phyloP scores from a whole-genome alignment of 2,888 invertebrate genomes.

The Mylabris sibirica region DNA sequence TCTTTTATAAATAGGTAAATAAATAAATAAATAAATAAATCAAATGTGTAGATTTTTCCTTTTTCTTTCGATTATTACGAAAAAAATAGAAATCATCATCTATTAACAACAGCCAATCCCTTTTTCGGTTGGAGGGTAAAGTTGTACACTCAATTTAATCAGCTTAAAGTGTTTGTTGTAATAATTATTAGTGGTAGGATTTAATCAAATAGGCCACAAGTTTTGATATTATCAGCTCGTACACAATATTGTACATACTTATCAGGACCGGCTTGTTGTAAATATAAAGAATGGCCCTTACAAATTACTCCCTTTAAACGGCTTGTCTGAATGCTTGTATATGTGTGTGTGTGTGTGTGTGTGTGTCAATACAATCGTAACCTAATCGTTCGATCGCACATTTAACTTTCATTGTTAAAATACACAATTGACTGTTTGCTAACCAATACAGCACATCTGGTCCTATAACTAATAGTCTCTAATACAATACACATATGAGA shows the following conservation, averaged over 20 bases:
- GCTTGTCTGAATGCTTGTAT: neutral
- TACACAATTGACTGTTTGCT: conserved; percentile 58
- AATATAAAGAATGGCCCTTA: conserved; percentile 54
- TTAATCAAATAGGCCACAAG: conserved; percentile 55
- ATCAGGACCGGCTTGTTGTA: conserved; percentile 40
- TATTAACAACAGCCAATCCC: neutral
- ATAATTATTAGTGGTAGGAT: conserved; percentile 50
- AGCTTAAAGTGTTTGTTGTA: conserved; percentile 49
- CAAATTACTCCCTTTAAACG: conserved; percentile 53
- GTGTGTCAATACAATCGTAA: conserved; percentile 59
- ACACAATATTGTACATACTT: conserved; percentile 41
- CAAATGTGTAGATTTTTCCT: neutral
- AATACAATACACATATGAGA: conserved; percentile 27
- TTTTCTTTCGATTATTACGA: neutral
- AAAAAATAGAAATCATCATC: neutral
- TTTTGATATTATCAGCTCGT: conserved; percentile 51
- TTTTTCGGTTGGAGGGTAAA: neutral
- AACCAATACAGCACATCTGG: conserved; percentile 60
- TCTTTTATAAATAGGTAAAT: neutral
- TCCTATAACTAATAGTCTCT: conserved; percentile 48
- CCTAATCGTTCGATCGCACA: conserved; percentile 61
- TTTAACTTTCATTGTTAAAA: conserved; percentile 60
- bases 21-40: conserved; percentile 2
- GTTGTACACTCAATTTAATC: conserved; percentile 40
- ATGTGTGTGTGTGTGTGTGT: neutral